Base-by-base conservation (phyloP, 2,888 invertebrate species). In the Eupsilia transversa region DNA sequence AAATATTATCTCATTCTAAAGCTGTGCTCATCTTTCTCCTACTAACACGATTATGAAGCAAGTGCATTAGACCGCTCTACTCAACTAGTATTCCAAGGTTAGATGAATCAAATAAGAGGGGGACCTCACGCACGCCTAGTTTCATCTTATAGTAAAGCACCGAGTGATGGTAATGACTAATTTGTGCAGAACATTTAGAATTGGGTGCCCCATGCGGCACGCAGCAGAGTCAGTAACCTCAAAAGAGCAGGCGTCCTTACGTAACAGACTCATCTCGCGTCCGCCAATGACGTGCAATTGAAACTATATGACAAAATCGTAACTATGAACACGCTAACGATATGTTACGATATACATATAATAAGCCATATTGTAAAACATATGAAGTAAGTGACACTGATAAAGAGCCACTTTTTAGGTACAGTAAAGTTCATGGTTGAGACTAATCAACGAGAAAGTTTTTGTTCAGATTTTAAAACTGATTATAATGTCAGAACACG, bases 141-240 rank as follows among this genome's bases (percentile, higher is more conserved):
- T 85, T 77, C 69, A 23, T 65, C 60, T 70, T 67, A 30, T 60
- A 77, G 82, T 82, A 82, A 73, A 72, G 71, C 79, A 82, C 77
- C 61, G 52, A 74, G 67, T 41, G 70, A 77, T 83, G 66, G 56
- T 80, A 77, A 86, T 82, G 73, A 76, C 72, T 82, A 83, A 87
- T 82, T 82, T 80, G 82, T 80, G 75, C 77, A 80, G 82, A 79
- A 76, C 79, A 71, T 63, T 83, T 72, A 78, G 80, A 87, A 83
- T 79, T 79, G 77, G 78, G 79, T 66, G 68, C 75, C 75, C 64
- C 65, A 74, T 78, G 72, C 77, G 77, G 80, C 87, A 87, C 87
- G 84, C 86, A 84, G 83, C 67, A 85, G 89, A 87, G 92, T 93
- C 92, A 91, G 86, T 92, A 90, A 94, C 92, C 94, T 91, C 91